A percentile compares a stretch with the other conserved stretches of the same genome.
phyloP scores from a whole-genome alignment of 2,888 invertebrate genomes.

The Metopia argyrocephala region DNA sequence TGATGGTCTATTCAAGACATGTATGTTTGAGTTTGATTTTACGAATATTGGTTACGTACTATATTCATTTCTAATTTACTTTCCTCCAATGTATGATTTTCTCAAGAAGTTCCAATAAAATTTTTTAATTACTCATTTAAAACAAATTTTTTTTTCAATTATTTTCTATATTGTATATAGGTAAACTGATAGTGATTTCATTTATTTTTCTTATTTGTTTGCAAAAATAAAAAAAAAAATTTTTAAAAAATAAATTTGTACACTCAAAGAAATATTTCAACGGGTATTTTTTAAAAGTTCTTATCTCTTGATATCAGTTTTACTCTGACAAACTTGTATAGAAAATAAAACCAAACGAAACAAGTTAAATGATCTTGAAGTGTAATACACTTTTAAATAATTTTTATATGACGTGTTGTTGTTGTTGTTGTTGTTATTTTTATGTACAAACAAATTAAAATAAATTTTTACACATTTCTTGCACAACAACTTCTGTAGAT shows the following conservation, averaged over 20 bases:
- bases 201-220: not conserved
- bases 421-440: not conserved
- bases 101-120: no score
- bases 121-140: not conserved
- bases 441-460: not conserved
- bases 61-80: no score
- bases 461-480: constrained; percentile 1
- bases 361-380: not conserved
- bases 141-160: not conserved
- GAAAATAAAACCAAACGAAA: not conserved
- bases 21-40: no score
- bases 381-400: not conserved
- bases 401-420: not conserved
- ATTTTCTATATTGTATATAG: not conserved
- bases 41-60: no score
- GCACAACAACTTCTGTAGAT: not conserved
- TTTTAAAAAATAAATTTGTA: not conserved
- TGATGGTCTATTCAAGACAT: no score
- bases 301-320: not conserved
- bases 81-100: no score
- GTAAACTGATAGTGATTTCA: no score
- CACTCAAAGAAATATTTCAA: not conserved
- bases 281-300: not conserved
- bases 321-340: not conserved
- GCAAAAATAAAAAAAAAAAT: not conserved